phyloP scores from a whole-genome alignment of 92 coral and sea anemone species.

The Blastomussa wellsi region DNA sequence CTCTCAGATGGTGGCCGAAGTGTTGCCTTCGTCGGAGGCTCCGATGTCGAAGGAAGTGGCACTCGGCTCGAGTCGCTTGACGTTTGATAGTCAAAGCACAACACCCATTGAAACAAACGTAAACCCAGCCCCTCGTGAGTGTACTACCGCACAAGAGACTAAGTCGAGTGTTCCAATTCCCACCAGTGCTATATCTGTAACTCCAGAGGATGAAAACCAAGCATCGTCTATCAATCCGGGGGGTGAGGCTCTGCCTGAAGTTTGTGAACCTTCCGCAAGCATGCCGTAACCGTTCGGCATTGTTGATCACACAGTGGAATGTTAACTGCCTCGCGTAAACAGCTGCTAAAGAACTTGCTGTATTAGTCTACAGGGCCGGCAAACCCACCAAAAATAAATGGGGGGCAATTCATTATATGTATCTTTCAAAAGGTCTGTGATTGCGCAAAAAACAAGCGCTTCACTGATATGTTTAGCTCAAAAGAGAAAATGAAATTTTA shows the following conservation, averaged over 20 bases:
- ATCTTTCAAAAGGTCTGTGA: too few species aligned
- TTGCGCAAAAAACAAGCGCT: too few species aligned
- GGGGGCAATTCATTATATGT: too few species aligned
- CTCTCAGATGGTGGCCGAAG: constrained; percentile 8
- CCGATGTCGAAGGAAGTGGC: constrained; percentile 17
- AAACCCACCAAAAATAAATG: too few species aligned
- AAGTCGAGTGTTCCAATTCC: not conserved
- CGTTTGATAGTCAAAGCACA: not conserved
- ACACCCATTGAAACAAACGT: not conserved
- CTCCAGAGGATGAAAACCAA: not conserved
- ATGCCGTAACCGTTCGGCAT: not conserved
- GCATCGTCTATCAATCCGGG: not conserved
- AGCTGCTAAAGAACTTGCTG: too few species aligned
- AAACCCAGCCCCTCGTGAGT: not conserved
- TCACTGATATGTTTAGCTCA: too few species aligned
- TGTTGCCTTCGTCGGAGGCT: constrained; percentile 12
- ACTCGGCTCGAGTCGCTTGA: not conserved
- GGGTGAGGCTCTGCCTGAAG: not conserved
- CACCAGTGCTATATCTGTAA: not conserved
- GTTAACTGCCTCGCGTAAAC: not conserved
- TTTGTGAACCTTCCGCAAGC: not conserved
- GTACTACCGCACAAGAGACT: not conserved
- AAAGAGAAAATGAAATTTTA: too few species aligned
- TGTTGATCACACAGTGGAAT: not conserved
- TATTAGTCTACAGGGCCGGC: not conserved